Percentiles rank a stretch among this genome's conserved stretches.
These are phyloP conservation scores for Teinopalpus imperialis DNA, from an alignment of 2,888 invertebrate species.

Conservation along the genomic window DNA sequence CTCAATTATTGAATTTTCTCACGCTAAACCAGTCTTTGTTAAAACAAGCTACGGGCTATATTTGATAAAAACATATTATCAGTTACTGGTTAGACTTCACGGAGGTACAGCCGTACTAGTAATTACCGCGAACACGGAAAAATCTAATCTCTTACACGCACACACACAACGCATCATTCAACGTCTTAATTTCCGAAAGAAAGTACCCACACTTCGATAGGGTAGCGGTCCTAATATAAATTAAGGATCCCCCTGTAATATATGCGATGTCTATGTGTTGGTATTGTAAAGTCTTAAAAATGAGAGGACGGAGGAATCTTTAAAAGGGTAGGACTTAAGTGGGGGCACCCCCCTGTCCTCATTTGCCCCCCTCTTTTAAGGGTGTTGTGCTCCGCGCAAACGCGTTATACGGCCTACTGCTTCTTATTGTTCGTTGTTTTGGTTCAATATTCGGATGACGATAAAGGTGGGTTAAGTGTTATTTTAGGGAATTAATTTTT, in stretches of 20 bases:
- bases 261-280: slow-evolving; percentile 64
- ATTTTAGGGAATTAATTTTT: slow-evolving; percentile 54
- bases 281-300: slow-evolving; percentile 82
- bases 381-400: slow-evolving; percentile 61
- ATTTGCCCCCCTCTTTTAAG: slow-evolving; percentile 36
- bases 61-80: slow-evolving; percentile 1
- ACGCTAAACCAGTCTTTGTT: slow-evolving; percentile 19
- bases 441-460: slow-evolving; percentile 71
- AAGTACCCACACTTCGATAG: slow-evolving; percentile 42
- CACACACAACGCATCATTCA: slow-evolving; percentile 29
- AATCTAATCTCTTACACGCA: slow-evolving; percentile 68
- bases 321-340: slow-evolving; percentile 80
- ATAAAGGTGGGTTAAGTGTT: slow-evolving; percentile 71
- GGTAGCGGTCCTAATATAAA: slow-evolving; percentile 52
- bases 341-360: slow-evolving; percentile 55
- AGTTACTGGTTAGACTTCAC: slow-evolving; percentile 22
- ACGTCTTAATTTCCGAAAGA: slow-evolving; percentile 44
- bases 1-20: slow-evolving; percentile 8
- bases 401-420: slow-evolving; percentile 72
- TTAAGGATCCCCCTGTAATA: slow-evolving; percentile 61
- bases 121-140: slow-evolving; percentile 77
- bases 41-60: slow-evolving; percentile 12
- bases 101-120: slow-evolving; percentile 40
- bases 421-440: slow-evolving; percentile 74
- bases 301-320: slow-evolving; percentile 79